Base-by-base conservation (phyloP, 2,888 invertebrate genomes). In the Euphydryas editha region DNA sequence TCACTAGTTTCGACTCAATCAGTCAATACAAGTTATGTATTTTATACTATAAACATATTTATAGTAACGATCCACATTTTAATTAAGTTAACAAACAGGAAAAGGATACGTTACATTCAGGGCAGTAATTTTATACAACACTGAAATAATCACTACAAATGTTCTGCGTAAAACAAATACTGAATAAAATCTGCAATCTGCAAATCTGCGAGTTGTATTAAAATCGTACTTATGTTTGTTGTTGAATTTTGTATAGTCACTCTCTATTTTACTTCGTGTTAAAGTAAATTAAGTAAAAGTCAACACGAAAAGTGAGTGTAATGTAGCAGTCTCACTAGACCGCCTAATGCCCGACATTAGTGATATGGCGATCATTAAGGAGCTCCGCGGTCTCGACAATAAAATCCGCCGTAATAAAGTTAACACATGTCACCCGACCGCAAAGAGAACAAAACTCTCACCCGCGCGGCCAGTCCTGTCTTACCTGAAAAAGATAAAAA, bases 401-500 rank as follows among this genome's bases (percentile, higher is more conserved):
- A 87, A 87, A 86, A 83, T 77, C 79, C 74, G 79, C 77, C 77
- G 78, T 84, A 85, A 89, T 88, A 86, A 88, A 87, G 84, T 87
- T 86, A 85, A 85, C 86, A 85, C 87, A 87, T 87, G 87, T 83
- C 84, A 77, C 70, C 73, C 74, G 75, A 78, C 81, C 81, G 81
- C 84, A 84, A 84, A 86, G 73, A 81, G 81, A 85, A 82, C 81
- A 86, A 85, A 86, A 85, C 78, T 77, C 85, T 85, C 85, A 80
- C 79, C 78, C 74, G 84, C 78, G 76, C 68, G 70, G 76, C 83
- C 80, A 78, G 82, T 82, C 81, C 75, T 74, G 74, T 76, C 87
- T 88, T 89, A 89, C 89, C 90, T 89, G 88, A 79, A 81, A 87
- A 73, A 77, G 78, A 85, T 78, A 84, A 82, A 44, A 84, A 80